Percentiles rank a stretch among this genome's conserved stretches.
Conservation (phyloP, 2,113 vertebrate species). For the Ammodytes marinus region DNA sequence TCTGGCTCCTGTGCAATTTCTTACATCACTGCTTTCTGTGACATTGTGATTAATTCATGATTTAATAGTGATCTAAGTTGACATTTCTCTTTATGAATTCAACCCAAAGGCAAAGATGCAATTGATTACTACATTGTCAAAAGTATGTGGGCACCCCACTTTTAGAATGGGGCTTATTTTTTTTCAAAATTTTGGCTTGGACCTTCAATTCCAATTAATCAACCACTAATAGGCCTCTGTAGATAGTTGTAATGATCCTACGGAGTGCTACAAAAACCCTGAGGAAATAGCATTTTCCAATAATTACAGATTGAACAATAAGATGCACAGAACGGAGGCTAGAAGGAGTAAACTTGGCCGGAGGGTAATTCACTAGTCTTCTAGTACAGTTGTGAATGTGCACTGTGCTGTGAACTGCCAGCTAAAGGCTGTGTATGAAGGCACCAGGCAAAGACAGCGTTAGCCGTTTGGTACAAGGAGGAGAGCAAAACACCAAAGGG, state of each 20-base stretch:
- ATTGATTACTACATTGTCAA: neutral
- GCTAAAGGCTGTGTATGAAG: slow-evolving; percentile 7
- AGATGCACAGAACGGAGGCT: slow-evolving; percentile 30
- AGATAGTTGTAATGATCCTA: slow-evolving; percentile 70
- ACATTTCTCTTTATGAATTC: neutral
- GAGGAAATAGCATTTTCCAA: slow-evolving; percentile 58
- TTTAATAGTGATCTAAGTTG: neutral
- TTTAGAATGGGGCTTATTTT: neutral
- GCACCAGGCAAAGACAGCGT: slow-evolving; percentile 42
- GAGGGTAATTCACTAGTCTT: slow-evolving; percentile 18
- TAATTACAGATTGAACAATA: slow-evolving; percentile 61
- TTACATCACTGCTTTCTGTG: neutral
- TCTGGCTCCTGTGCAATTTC: neutral
- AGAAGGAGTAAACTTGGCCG: neutral
- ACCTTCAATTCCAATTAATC: slow-evolving; percentile 35
- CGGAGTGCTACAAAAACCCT: slow-evolving; percentile 54
- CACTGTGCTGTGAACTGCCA: slow-evolving; percentile 14
- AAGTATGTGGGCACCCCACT: neutral
- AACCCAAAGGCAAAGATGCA: neutral
- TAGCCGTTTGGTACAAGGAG: slow-evolving; percentile 23
- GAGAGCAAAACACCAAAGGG: slow-evolving; percentile 1
- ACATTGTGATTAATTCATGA: neutral
- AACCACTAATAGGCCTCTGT: slow-evolving; percentile 70
- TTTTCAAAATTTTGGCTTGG: neutral
- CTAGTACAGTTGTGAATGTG: slow-evolving; percentile 9